Percentiles rank a stretch among this genome's conserved stretches.
phyloP scores from a whole-genome alignment of 2,113 vertebrate species.

The Balaeniceps rex region DNA sequence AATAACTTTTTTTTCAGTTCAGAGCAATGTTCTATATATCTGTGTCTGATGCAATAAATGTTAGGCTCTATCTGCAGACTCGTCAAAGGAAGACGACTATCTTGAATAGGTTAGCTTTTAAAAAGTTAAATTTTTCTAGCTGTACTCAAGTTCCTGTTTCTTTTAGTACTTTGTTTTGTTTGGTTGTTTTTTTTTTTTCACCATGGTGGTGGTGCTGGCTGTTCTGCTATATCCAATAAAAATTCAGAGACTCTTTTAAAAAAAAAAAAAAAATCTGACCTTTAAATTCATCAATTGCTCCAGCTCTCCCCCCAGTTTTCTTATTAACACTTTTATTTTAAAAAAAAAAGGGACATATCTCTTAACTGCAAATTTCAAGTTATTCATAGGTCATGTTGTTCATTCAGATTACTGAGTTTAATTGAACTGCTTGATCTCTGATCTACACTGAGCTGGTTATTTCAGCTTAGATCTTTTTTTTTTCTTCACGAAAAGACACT shows the following conservation, averaged over 20 bases:
- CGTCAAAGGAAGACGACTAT: background rate
- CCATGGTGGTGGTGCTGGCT: background rate
- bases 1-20: background rate
- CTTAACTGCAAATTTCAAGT: background rate
- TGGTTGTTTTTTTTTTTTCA: background rate
- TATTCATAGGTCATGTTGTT: background rate
- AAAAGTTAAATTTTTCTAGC: background rate
- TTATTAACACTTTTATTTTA: background rate
- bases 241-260: background rate
- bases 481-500: background rate
- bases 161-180: background rate
- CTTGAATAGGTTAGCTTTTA: background rate
- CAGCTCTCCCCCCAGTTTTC: background rate
- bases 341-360: background rate
- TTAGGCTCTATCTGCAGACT: slow-evolving; percentile 25
- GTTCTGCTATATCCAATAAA: background rate
- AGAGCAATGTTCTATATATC: slow-evolving; percentile 45
- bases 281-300: background rate
- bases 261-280: background rate
- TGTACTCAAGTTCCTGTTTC: background rate
- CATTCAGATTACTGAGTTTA: background rate
- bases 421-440: background rate
- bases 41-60: slow-evolving; percentile 27
- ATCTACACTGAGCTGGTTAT: background rate
- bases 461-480: background rate